Percentiles rank a stretch among this genome's conserved stretches.
Conservation (phyloP, 1,140 invertebrate species). For the Magallana angulata region DNA sequence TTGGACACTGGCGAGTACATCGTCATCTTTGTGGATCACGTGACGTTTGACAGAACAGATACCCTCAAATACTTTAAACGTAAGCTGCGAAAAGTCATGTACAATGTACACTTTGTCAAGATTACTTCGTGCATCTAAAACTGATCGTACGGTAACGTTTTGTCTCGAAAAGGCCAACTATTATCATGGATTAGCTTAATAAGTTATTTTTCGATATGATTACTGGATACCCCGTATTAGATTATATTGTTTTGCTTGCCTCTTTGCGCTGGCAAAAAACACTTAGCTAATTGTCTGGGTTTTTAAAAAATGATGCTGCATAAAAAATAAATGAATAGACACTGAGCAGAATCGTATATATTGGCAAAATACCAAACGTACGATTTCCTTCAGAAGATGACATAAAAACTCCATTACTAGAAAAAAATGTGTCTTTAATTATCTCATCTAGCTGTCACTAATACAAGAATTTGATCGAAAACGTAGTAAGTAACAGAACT, state of each 20-base stretch:
- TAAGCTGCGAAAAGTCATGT: conserved; percentile 81
- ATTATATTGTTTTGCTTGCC: too few relatives aligned
- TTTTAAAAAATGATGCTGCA: not conserved
- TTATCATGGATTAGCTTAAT: too few relatives aligned
- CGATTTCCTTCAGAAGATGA: not conserved
- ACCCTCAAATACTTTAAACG: conserved; percentile 93
- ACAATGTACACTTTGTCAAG: too few relatives aligned
- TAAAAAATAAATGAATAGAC: not conserved
- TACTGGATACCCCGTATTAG: too few relatives aligned
- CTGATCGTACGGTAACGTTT: too few relatives aligned
- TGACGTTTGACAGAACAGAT: conserved; percentile 86
- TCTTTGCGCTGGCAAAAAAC: too few relatives aligned
- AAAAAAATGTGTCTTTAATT: not conserved
- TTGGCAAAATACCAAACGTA: not conserved
- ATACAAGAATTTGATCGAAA: not conserved
- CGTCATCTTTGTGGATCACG: conserved; percentile 95
- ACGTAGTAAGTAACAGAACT: too few relatives aligned
- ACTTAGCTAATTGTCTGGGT: not conserved
- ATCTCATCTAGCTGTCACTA: not conserved
- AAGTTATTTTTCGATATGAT: too few relatives aligned
- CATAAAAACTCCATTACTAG: not conserved
- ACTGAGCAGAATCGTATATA: not conserved
- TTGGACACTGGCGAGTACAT: conserved; percentile 96
- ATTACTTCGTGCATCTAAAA: too few relatives aligned
- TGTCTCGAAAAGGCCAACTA: too few relatives aligned